These are phyloP conservation scores for Nymphalis io DNA, from an alignment of 1,140 invertebrate genomes.

Conservation along the genomic window DNA sequence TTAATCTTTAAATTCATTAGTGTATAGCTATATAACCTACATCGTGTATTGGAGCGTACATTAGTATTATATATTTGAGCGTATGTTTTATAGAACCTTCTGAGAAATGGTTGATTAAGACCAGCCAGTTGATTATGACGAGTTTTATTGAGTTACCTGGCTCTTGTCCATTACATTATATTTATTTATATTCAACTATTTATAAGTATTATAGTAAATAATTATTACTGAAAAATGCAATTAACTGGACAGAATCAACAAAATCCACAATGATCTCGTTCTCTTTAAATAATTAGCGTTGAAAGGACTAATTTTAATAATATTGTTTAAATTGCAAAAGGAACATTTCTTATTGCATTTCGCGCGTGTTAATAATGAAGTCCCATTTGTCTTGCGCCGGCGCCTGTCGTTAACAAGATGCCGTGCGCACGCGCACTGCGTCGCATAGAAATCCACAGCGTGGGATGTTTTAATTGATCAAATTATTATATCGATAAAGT, in stretches of 20 bases:
- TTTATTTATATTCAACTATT: too few species aligned
- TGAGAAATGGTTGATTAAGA: too few species aligned
- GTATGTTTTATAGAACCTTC: too few species aligned
- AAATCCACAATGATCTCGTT: neutral
- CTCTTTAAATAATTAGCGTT: conserved; percentile 11
- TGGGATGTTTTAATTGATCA: conserved; percentile 32
- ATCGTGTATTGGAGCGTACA: too few species aligned
- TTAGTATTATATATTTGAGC: neutral
- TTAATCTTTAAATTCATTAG: too few species aligned
- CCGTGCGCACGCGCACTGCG: conserved; percentile 43
- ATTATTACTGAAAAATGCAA: too few species aligned
- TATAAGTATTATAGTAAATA: too few species aligned
- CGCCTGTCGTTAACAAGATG: conserved; percentile 64
- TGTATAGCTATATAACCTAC: too few species aligned
- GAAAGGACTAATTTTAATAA: conserved; percentile 19
- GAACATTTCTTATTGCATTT: conserved; percentile 37
- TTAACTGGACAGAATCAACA: neutral
- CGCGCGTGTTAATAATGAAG: conserved; percentile 61
- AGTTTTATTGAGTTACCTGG: too few species aligned
- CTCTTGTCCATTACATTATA: too few species aligned
- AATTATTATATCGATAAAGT: conserved; percentile 16
- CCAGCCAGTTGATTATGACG: too few species aligned
- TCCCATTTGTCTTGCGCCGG: conserved; percentile 67
- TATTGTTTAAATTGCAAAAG: conserved; percentile 11
- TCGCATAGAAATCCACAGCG: conserved; percentile 25